A percentile compares a stretch with the other conserved stretches of the same genome.
phyloP scores from a whole-genome alignment of 2,113 vertebrate species.

The Microtus montanus region DNA sequence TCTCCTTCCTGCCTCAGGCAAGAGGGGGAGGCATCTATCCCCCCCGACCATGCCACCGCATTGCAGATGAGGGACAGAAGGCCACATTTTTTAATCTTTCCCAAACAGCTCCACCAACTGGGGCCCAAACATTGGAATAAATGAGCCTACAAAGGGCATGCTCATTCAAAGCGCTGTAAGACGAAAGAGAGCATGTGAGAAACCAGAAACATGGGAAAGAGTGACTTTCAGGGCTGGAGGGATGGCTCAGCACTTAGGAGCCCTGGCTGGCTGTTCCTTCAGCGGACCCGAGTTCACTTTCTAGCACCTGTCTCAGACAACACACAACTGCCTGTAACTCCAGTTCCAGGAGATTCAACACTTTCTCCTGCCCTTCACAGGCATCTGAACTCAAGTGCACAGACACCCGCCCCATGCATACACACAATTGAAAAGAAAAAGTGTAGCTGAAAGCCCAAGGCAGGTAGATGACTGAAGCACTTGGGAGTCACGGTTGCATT shows the following conservation, averaged over 20 bases:
- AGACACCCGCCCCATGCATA: background rate
- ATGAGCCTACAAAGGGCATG: background rate
- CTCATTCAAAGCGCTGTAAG: background rate
- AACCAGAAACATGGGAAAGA: background rate
- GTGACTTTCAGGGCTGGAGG: background rate
- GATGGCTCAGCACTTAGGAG: background rate
- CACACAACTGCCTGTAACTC: background rate
- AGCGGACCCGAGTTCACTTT: background rate
- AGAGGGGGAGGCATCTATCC: too few species aligned
- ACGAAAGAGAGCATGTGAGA: background rate
- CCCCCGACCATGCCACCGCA: background rate
- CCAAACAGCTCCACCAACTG: background rate
- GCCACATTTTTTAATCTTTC: background rate
- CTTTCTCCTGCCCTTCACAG: background rate
- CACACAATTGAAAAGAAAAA: background rate
- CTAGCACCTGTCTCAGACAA: background rate
- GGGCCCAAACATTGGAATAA: background rate
- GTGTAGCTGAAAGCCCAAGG: background rate
- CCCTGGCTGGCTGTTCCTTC: background rate
- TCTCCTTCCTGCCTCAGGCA: background rate
- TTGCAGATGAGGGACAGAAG: background rate
- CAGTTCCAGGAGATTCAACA: background rate
- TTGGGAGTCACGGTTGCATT: background rate
- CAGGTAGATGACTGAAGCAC: background rate
- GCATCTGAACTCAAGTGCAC: background rate